Percentiles rank a stretch among this genome's conserved stretches.
phyloP scores from a whole-genome alignment of 2,113 vertebrate genomes.

The Hyla sarda region DNA sequence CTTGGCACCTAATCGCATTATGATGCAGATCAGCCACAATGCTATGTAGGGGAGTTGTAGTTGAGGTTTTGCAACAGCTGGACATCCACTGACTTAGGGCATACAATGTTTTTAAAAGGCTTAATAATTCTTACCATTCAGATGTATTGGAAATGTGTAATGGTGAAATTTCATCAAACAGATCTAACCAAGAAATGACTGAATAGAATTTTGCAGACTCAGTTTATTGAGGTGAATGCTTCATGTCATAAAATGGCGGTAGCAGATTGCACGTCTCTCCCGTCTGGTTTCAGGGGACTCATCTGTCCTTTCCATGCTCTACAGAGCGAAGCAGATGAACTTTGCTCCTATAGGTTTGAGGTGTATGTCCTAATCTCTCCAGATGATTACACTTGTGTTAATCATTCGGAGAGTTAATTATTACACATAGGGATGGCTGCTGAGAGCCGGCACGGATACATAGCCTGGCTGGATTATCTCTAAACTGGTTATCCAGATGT shows the following conservation, averaged over 20 bases:
- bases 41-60: too few relatives aligned
- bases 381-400: constrained; percentile 9
- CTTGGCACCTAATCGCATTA: too few relatives aligned
- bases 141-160: too few relatives aligned
- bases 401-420: constrained; percentile 44
- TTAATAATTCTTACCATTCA: too few relatives aligned
- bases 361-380: neutral
- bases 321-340: neutral
- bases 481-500: neutral
- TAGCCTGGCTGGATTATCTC: constrained; percentile 1
- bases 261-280: neutral
- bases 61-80: too few relatives aligned
- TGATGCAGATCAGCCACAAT: too few relatives aligned
- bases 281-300: neutral
- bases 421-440: neutral
- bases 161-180: neutral
- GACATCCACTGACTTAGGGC: too few relatives aligned
- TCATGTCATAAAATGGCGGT: neutral
- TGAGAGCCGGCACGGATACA: neutral
- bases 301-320: neutral
- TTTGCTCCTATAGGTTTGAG: constrained; percentile 9
- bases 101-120: too few relatives aligned
- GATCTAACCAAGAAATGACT: neutral
- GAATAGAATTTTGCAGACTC: neutral
- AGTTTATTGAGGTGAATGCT: neutral